Evolutionary conservation across 2,888 invertebrate species (phyloP).

Genomic region (Synergus laeviventris): DNA sequence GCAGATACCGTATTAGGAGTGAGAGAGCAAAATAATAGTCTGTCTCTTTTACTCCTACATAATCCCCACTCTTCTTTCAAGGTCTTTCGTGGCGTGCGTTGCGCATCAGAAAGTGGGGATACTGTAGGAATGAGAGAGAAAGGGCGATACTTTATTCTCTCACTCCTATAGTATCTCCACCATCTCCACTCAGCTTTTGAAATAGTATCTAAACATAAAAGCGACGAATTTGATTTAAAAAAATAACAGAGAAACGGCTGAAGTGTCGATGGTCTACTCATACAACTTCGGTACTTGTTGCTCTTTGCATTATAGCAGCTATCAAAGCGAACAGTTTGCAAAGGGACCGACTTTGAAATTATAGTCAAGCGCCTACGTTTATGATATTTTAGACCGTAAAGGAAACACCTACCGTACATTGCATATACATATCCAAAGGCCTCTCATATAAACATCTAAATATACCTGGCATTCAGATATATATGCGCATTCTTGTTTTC

Average conservation of each 20-base stretch:
- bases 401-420: background rate
- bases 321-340: constrained; percentile 1
- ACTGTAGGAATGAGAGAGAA: too few relatives aligned
- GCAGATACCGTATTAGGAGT: too few relatives aligned
- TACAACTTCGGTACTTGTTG: constrained; percentile 45
- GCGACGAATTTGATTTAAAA: too few relatives aligned
- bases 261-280: background rate
- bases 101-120: too few relatives aligned
- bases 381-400: constrained; percentile 39
- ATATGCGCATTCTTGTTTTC: background rate
- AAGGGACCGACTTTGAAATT: constrained; percentile 27
- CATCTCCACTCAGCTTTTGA: too few relatives aligned
- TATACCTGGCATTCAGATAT: background rate
- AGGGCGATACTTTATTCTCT: too few relatives aligned
- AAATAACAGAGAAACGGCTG: constrained; percentile 17
- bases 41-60: too few relatives aligned
- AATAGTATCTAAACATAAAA: too few relatives aligned
- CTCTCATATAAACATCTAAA: background rate
- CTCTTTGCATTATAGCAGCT: constrained; percentile 44
- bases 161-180: too few relatives aligned
- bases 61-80: too few relatives aligned
- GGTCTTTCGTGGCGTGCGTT: too few relatives aligned
- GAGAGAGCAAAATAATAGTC: too few relatives aligned
- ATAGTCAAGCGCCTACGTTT: constrained; percentile 36
- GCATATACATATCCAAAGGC: background rate